Evolutionary conservation across 2,113 vertebrate species (phyloP).

Genomic region (Oenanthe melanoleuca): DNA sequence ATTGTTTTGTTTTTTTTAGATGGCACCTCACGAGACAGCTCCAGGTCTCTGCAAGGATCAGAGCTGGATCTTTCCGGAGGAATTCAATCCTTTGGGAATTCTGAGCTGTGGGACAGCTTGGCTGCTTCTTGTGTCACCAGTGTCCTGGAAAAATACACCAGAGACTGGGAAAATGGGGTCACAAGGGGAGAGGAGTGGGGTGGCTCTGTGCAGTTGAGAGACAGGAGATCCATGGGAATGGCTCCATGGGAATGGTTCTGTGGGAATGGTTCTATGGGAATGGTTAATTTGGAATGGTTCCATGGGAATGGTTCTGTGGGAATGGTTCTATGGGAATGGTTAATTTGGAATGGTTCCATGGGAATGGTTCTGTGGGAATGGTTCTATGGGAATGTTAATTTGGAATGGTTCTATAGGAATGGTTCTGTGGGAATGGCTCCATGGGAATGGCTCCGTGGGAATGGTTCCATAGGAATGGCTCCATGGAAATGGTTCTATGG

Average conservation of each 20-base stretch:
- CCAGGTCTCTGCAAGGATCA: background rate
- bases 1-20: background rate
- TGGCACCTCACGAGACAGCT: background rate
- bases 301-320: too few relatives aligned
- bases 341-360: rapidly evolving
- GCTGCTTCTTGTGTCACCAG: background rate
- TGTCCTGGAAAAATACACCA: background rate
- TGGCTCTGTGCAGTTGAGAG: background rate
- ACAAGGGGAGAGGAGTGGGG: background rate
- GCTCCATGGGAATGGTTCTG: rapidly evolving
- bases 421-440: rapidly evolving
- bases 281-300: too few relatives aligned
- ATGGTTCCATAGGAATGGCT: too few relatives aligned
- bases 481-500: too few relatives aligned
- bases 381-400: rapidly evolving
- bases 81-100: background rate
- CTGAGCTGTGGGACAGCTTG: background rate
- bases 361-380: background rate
- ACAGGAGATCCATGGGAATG: background rate
- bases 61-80: background rate
- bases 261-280: too few relatives aligned
- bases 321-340: rapidly evolving
- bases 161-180: background rate
- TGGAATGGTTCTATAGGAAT: too few relatives aligned
- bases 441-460: rapidly evolving